Evolutionary conservation across 2,113 vertebrate genomes (phyloP).

Genomic region (Nyctereutes procyonoides): DNA sequence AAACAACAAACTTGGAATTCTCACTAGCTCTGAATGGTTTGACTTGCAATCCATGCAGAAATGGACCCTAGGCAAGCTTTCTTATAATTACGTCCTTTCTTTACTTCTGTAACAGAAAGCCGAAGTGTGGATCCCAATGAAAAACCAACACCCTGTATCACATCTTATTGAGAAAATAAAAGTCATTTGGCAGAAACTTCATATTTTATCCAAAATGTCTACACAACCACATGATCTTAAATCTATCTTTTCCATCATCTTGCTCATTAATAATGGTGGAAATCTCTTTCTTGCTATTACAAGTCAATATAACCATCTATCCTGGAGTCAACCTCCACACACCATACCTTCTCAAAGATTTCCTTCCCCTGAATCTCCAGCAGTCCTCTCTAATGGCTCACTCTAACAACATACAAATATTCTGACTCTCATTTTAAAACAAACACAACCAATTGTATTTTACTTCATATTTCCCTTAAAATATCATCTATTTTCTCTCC

Average conservation of each 20-base stretch:
- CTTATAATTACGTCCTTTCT: background rate
- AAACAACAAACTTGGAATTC: background rate
- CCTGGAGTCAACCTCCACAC: background rate
- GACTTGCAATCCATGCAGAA: background rate
- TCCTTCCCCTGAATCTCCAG: background rate
- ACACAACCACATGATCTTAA: background rate
- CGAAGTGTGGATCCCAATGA: background rate
- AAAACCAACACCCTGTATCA: background rate
- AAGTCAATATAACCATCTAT: background rate
- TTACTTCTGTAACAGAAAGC: background rate
- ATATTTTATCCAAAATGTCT: background rate
- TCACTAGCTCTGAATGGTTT: background rate
- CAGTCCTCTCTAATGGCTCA: background rate
- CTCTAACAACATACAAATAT: background rate
- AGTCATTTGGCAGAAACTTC: background rate
- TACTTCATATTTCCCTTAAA: background rate
- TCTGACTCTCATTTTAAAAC: background rate
- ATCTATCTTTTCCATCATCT: background rate
- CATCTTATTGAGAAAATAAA: slow-evolving; percentile 1
- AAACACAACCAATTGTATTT: background rate
- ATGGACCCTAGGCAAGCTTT: background rate
- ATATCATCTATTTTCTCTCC: background rate
- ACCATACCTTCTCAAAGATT: background rate
- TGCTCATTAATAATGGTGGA: background rate
- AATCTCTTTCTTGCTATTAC: background rate